Evolutionary conservation across 2,113 vertebrate genomes (phyloP), one percentile per base, ranked within the genome.

Genomic region (Camelus bactrianus): DNA sequence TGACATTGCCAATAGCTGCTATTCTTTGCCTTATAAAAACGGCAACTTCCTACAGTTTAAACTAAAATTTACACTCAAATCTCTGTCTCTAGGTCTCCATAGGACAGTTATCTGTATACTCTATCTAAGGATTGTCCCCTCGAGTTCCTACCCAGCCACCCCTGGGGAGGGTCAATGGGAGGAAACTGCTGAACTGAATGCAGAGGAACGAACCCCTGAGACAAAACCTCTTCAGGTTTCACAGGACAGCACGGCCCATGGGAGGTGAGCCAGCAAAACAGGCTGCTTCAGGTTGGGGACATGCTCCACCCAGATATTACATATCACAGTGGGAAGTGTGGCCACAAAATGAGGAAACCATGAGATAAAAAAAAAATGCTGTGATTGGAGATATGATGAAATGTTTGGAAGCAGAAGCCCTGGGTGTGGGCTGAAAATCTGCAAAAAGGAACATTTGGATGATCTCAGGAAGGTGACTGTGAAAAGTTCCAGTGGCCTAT

Each of bases 381-480:
- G 28, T 46, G 46, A 52, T 32, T 56, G 52, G 58, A 85, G 79
- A 79, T 38, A 22, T 1, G 38, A 26, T 15, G 46, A 50, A 22
- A 87, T n/a, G 19, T 82, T 80, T 93, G 86, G 86, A 92, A 84
- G 32, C 58, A 22, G 70, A 83, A 64, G 20, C 15, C 28, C 42
- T 88, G 91, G 91, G 93, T 48, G 75, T 95, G 94, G 82, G 26
- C 50, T 32, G 35, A 30, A 22, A 7, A 24, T 84, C 89, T 95
- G 48, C 46, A 82, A 24, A 76, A 73, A n/a, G 75, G 52, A 80
- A 4, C 1, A 28, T 26, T 0, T 64, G 20, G 56, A 54, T 62
- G 46, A 80, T 3, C 13, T 52, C 26, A 28, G 85, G 81, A 95
- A 32, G 2, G 17, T 28, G 38, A 46, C n/a, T 14, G 2, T 30